Evolutionary conservation across 2,797 vertebrate genomes (phyloP).

Genomic region (Bovichtus variegatus): DNA sequence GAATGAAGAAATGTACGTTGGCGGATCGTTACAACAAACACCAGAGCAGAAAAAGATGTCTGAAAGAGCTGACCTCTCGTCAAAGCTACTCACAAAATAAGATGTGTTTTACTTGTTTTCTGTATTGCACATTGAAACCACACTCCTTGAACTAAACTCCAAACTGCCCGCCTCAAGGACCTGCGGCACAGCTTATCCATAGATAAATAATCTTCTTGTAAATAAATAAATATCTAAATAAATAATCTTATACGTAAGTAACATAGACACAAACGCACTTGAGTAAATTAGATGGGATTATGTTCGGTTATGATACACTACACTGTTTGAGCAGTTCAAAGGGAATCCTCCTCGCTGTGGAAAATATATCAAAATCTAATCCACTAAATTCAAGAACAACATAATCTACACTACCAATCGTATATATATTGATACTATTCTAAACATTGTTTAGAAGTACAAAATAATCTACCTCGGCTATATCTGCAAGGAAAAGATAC

Average conservation of each 20-base stretch:
- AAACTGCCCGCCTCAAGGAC: constrained; percentile 44
- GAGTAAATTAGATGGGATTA: constrained; percentile 21
- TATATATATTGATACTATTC: constrained; percentile 38
- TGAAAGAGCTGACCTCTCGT: constrained; percentile 14
- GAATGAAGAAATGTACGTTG: constrained; percentile 38
- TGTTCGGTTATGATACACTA: constrained; percentile 21
- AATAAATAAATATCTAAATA: constrained; percentile 72
- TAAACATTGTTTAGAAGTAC: constrained; percentile 68
- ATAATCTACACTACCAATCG: constrained; percentile 20
- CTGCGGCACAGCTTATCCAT: constrained; percentile 43
- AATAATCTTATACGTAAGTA: constrained; percentile 56
- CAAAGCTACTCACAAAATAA: constrained; percentile 29
- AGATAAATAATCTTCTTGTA: constrained; percentile 62
- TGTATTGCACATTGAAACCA: constrained; percentile 72
- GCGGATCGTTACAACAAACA: constrained; percentile 57
- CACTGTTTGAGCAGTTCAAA: constrained; percentile 22
- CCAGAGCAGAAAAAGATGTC: constrained; percentile 46
- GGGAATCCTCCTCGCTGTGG: constrained; percentile 45
- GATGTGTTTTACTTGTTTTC: constrained; percentile 14
- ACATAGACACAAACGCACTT: constrained; percentile 19
- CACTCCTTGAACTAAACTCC: constrained; percentile 38
- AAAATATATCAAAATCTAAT: constrained; percentile 72
- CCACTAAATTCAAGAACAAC: constrained; percentile 32
- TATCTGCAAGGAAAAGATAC: constrained; percentile 73
- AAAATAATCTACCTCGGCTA: constrained; percentile 65